These are phyloP conservation scores for Onthophagus sagittarius DNA, from an alignment of 2,888 invertebrate genomes.

Conservation along the genomic window DNA sequence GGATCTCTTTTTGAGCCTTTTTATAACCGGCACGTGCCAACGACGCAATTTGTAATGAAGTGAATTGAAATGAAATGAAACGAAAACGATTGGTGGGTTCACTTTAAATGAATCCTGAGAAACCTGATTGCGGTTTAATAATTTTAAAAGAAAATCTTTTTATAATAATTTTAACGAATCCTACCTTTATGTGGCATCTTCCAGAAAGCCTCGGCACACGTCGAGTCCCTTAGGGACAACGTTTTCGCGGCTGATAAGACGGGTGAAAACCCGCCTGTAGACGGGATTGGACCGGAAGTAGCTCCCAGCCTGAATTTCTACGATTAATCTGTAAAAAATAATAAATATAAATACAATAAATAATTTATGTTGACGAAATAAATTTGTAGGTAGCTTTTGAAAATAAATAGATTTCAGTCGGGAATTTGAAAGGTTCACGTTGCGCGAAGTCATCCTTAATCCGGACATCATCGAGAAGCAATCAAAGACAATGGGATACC, in stretches of 20 bases:
- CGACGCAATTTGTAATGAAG: no score
- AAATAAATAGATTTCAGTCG: neutral
- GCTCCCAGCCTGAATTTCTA: conserved; percentile 54
- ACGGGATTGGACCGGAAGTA: conserved; percentile 60
- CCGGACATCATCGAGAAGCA: conserved; percentile 39
- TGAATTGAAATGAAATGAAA: no score
- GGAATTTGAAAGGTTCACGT: neutral
- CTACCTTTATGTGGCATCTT: conserved; percentile 87
- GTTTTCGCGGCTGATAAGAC: conserved; percentile 52
- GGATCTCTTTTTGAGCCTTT: no score
- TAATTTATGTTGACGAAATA: neutral
- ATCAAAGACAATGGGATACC: conserved; percentile 40
- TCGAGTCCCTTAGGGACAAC: conserved; percentile 67
- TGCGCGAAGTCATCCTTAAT: conserved; percentile 24
- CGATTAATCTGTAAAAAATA: conserved; percentile 21
- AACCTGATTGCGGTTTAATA: no score
- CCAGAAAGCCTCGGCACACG: conserved; percentile 74
- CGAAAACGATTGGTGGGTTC: no score
- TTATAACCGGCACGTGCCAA: no score
- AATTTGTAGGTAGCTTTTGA: neutral
- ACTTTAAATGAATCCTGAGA: no score
- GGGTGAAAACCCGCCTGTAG: conserved; percentile 57
- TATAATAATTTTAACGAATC: conserved; percentile 27
- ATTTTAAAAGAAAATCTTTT: neutral
- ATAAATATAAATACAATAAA: neutral